Evolutionary conservation across 2,888 invertebrate species (phyloP).

Genomic region (Lasioglossum zephyrum): DNA sequence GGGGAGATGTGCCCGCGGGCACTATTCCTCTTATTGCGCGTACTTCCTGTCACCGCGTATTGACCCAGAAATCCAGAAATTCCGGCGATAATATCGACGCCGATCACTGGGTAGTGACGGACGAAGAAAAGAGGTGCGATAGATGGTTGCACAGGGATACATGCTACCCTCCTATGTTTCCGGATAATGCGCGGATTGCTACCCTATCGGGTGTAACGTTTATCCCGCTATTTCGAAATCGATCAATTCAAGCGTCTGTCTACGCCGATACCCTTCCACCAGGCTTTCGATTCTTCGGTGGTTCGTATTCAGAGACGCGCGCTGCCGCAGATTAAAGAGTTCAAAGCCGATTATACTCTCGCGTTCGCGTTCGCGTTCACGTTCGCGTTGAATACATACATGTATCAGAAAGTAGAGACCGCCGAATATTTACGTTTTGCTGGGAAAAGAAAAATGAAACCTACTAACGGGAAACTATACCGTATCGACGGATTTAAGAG

Average conservation of each 20-base stretch:
- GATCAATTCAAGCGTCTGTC: not conserved
- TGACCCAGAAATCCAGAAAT: slow-evolving; percentile 75
- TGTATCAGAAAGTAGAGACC: not conserved
- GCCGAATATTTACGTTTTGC: too few species aligned
- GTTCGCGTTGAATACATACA: too few species aligned
- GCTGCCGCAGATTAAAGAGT: not conserved
- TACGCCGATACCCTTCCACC: not conserved
- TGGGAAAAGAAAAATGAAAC: too few species aligned
- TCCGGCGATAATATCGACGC: slow-evolving; percentile 66
- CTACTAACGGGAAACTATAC: too few species aligned
- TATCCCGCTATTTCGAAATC: slow-evolving; percentile 37
- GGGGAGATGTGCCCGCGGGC: slow-evolving; percentile 26
- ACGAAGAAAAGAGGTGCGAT: slow-evolving; percentile 6
- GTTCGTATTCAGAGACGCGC: not conserved
- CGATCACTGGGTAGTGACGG: not conserved
- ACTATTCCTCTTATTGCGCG: slow-evolving; percentile 62
- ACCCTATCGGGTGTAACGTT: slow-evolving; percentile 58
- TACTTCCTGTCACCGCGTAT: slow-evolving; percentile 68
- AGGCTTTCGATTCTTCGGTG: not conserved
- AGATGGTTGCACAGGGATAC: slow-evolving; percentile 27
- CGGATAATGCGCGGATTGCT: slow-evolving; percentile 49
- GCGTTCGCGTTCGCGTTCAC: too few species aligned
- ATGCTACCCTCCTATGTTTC: not conserved
- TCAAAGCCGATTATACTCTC: slow-evolving; percentile 12
- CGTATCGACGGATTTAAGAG: too few species aligned